Evolutionary conservation across 2,113 vertebrate species (phyloP).

Genomic region (Dasyornis broadbenti): DNA sequence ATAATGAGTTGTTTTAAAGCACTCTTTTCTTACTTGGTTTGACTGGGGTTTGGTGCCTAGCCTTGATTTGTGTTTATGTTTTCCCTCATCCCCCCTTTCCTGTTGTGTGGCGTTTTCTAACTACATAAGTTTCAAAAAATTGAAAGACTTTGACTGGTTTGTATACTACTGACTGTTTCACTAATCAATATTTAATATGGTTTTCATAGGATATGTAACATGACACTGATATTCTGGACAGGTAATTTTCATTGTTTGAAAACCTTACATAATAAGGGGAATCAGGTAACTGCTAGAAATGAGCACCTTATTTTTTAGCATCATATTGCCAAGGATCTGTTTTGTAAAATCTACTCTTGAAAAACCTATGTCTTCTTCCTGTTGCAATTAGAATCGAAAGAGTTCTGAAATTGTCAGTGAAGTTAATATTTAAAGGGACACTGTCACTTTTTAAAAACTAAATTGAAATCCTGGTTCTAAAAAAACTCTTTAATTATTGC

Average conservation of each 20-base stretch:
- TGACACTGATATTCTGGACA: slow-evolving; percentile 73
- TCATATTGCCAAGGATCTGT: slow-evolving; percentile 57
- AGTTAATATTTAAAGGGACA: slow-evolving; percentile 47
- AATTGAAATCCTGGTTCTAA: neutral
- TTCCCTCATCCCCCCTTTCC: neutral
- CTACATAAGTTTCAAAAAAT: slow-evolving; percentile 18
- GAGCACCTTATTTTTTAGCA: slow-evolving; percentile 42
- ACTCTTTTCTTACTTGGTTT: neutral
- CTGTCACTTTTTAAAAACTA: neutral
- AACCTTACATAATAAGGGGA: slow-evolving; percentile 55
- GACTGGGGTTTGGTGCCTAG: neutral
- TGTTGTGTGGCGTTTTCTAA: neutral
- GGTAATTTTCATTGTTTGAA: slow-evolving; percentile 68
- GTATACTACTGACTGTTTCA: slow-evolving; percentile 52
- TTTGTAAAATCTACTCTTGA: neutral
- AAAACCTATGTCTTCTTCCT: neutral
- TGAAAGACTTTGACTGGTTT: slow-evolving; percentile 52
- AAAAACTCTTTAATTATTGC: neutral
- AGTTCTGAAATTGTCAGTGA: neutral
- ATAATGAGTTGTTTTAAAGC: neutral
- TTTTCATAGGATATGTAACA: slow-evolving; percentile 73
- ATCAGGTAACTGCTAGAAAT: slow-evolving; percentile 65
- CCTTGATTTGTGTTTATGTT: neutral
- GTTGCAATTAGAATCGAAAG: neutral
- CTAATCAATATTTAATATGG: slow-evolving; percentile 71